These are phyloP conservation scores for Phoxinus dragarum DNA, from an alignment of 2,797 vertebrate species.

Conservation along the genomic window DNA sequence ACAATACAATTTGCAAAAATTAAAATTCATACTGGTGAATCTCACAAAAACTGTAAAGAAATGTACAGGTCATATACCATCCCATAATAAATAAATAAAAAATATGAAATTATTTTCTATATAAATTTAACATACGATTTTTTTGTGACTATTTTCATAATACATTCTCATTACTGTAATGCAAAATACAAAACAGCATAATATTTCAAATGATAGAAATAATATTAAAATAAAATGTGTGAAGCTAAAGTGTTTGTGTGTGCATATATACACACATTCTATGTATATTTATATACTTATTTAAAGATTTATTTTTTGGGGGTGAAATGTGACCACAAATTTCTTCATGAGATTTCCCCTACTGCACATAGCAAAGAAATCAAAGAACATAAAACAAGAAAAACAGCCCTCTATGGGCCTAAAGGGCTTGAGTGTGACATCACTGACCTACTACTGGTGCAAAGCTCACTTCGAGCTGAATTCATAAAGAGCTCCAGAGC, in stretches of 20 bases:
- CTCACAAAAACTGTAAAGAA: background rate
- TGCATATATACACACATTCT: no score
- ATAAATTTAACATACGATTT: background rate
- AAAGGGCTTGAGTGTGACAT: slow-evolving; percentile 35
- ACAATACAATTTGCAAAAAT: background rate
- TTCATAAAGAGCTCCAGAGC: slow-evolving; percentile 33
- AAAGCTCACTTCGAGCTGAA: slow-evolving; percentile 23
- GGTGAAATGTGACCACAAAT: background rate
- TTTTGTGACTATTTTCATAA: background rate
- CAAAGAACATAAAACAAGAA: slow-evolving; percentile 28
- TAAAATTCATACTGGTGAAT: background rate
- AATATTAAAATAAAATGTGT: background rate
- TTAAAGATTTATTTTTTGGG: no score
- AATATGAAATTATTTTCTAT: background rate
- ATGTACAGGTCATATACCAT: background rate
- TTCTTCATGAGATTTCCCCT: background rate
- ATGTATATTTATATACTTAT: no score
- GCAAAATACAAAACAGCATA: no score
- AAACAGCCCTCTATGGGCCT: slow-evolving; percentile 19
- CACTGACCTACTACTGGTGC: slow-evolving; percentile 29
- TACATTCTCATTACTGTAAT: background rate
- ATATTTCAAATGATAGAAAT: background rate
- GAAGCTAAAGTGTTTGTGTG: background rate
- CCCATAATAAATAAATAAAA: background rate
- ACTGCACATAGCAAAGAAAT: slow-evolving; percentile 14